Evolutionary conservation across 2,888 invertebrate species (phyloP), one percentile per base, ranked within the genome.

Genomic region (Candidula unifasciata): DNA sequence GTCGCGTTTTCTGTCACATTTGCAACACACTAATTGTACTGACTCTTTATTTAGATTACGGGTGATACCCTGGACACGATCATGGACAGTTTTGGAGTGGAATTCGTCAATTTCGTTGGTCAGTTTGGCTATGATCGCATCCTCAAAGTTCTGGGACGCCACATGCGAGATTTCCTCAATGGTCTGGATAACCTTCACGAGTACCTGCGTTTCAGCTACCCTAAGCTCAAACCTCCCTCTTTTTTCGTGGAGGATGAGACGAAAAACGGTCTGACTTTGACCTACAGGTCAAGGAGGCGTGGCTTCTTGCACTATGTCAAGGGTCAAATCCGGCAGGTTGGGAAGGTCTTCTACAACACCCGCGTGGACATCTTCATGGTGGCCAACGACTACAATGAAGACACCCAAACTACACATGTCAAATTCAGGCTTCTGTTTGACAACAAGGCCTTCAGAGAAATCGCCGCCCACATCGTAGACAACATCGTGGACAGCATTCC

Each of bases 191-290:
- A 99, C 94, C 95, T 99, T 44, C 99, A 99, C 93, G 99, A 99
- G 93, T 99, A 99, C 93, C 95, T 99, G 76, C 97, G 98, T 94
- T 98, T 98, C 94, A 98, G 97, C 82, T 98, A 98, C 93, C 98
- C 98, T 0, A 95, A 96, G 89, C 95, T 96, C 95, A 94, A 96
- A 88, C 98, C 99, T 0, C 99, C 99, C 0, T 98, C 98, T 82
- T 99, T 99, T 93, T 98, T 98, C 90, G 98, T 98, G 92, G 98
- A 98, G 94, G 97, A 98, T 92, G 99, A 99, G 94, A 97, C 97
- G 0, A 86, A 88, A 44, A 96, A 97, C 91, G 99, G 99, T 0
- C 94, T 99, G 87, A 97, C 97, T 0, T 95, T 99, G 85, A 99
- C 99, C 94, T 93, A 93, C 85, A 91, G 94, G 82, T 98, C 97